phyloP scores from a whole-genome alignment of 2,797 vertebrate species.

The Xenopus petersii region DNA sequence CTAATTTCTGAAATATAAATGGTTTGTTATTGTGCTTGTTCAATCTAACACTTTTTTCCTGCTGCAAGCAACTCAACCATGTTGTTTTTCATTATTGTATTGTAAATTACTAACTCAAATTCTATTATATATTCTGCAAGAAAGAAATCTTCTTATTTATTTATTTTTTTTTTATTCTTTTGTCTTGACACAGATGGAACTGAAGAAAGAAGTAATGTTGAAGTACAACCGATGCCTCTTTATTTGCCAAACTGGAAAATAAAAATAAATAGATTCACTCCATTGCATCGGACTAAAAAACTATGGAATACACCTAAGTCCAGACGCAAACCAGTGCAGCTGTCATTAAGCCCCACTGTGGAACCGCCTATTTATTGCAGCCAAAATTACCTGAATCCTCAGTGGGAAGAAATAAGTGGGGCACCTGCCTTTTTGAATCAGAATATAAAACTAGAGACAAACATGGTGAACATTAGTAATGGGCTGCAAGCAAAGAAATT shows the following conservation, averaged over 20 bases:
- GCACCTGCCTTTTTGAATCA: not conserved
- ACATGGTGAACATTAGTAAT: not conserved
- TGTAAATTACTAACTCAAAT: too few species aligned
- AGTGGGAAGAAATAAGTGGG: not conserved
- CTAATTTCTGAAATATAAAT: too few species aligned
- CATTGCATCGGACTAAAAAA: not conserved
- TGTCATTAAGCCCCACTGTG: not conserved
- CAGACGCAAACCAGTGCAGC: not conserved
- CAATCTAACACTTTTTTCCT: too few species aligned
- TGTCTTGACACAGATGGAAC: not conserved
- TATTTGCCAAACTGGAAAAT: constrained; percentile 10
- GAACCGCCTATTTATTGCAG: not conserved
- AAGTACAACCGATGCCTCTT: not conserved
- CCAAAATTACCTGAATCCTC: not conserved
- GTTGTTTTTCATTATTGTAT: too few species aligned
- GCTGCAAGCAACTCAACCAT: too few species aligned
- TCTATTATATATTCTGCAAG: too few species aligned
- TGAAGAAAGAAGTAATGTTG: not conserved
- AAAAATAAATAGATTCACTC: not conserved
- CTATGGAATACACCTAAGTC: not conserved
- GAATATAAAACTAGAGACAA: not conserved
- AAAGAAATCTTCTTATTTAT: not conserved
- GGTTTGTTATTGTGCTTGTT: too few species aligned
- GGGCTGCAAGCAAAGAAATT: not conserved
- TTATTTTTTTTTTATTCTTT: not conserved